These are phyloP conservation scores for Spilogale gracilis DNA, from an alignment of 2,113 vertebrate genomes.

Conservation along the genomic window DNA sequence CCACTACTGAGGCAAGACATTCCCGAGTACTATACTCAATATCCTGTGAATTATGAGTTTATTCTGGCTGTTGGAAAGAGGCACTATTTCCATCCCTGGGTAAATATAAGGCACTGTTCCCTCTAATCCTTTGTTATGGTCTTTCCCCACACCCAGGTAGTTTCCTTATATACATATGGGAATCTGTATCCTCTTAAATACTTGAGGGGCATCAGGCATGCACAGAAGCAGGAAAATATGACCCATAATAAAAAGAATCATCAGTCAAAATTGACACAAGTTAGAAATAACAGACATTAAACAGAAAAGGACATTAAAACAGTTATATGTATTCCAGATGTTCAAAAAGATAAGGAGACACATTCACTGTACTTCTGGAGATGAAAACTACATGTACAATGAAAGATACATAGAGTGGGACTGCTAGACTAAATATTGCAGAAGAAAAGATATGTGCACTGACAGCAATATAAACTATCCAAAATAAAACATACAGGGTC, in stretches of 20 bases:
- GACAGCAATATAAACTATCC: neutral
- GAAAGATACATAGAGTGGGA: slow-evolving; percentile 49
- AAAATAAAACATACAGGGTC: slow-evolving; percentile 23
- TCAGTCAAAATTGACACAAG: slow-evolving; percentile 5
- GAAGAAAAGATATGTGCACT: slow-evolving; percentile 12
- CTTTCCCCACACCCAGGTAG: neutral
- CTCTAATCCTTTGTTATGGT: neutral
- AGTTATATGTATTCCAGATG: slow-evolving; percentile 21
- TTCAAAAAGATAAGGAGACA: slow-evolving; percentile 45
- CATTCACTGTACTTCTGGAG: neutral
- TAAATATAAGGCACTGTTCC: neutral
- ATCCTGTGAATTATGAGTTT: neutral
- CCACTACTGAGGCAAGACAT: neutral
- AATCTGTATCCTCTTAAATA: slow-evolving; percentile 9
- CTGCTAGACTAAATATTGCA: slow-evolving; percentile 28
- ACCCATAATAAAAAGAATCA: neutral
- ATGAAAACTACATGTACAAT: slow-evolving; percentile 27
- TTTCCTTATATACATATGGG: slow-evolving; percentile 15
- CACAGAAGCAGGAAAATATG: slow-evolving; percentile 31
- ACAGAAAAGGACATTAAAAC: slow-evolving; percentile 2
- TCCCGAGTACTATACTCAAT: neutral
- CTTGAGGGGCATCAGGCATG: neutral
- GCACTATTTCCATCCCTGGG: neutral
- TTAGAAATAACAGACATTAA: slow-evolving; percentile 12
- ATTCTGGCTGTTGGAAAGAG: neutral